Base-by-base conservation (phyloP, 2,888 invertebrate species). In the Temnothorax rugatulus region DNA sequence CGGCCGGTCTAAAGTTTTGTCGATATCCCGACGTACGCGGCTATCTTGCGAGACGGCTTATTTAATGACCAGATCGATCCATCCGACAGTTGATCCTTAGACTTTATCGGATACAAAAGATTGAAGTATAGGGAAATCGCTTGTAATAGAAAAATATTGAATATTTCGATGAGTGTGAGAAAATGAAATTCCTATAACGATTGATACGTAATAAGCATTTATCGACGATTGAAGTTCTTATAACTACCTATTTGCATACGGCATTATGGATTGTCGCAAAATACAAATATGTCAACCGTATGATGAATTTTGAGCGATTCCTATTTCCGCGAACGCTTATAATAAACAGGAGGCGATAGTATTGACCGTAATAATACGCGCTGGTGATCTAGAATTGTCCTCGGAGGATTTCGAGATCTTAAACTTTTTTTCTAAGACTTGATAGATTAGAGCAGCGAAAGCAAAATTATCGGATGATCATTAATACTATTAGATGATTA, bases 31-130 rank as follows among this genome's bases (percentile, higher is more conserved):
- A 38, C 41, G 66, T 66, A 82, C 77, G 82, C 54, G 71, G 50
- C 79, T 81, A 81, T 81, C 79, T 81, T 81, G 71, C 79, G 79
- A 81, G 71, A 81, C 38, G 59, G 59, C 71, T 71, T 81, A 81
- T 81, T 81, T 81, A 71, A 81, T 79, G 57, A 34, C 57, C 71
- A 34, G n/a, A 57, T 77, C 69, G 57, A 77, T 77, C 34, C 44
- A 34, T 57, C 8, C 52, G 41, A 4, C 76, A 41, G 0, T 77
- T 13, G 57, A 18, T 47, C 57, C 21, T 59, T 79, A 21, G n/a
- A 59, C 21, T 59, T 21, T 18, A 47, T 47, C 34, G 47, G 47
- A 79, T 0, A 44, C 13, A n/a, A 34, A 75, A 61, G n/a, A 50
- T 34, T 5, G 2, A 57, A 34, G 21, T 44, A 9, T 7, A 21